Conservation (phyloP, 2,888 invertebrate genomes). For the Drosophila incognita region DNA sequence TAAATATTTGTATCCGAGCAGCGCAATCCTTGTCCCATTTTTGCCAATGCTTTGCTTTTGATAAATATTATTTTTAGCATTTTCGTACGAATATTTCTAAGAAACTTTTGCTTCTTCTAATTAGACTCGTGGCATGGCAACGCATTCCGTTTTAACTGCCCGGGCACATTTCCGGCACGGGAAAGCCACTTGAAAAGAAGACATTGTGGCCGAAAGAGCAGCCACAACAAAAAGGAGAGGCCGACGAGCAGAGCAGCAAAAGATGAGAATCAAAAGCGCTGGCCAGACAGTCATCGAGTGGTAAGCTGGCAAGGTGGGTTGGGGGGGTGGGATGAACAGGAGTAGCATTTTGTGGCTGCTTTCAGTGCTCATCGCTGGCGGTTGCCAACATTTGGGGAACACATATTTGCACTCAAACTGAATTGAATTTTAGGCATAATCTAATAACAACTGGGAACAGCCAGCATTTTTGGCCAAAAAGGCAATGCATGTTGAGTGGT, state of each 20-base stretch:
- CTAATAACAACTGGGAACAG: slow-evolving; percentile 63
- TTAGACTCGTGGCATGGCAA: slow-evolving; percentile 49
- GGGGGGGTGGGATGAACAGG: background rate
- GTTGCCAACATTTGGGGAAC: slow-evolving; percentile 53
- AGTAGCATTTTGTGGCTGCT: slow-evolving; percentile 39
- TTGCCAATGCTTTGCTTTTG: background rate
- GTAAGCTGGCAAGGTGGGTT: background rate
- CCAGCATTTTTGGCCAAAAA: slow-evolving; percentile 30
- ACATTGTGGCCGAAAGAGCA: slow-evolving; percentile 22
- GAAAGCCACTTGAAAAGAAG: slow-evolving; percentile 53
- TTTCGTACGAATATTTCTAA: background rate
- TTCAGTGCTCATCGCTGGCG: slow-evolving; percentile 28
- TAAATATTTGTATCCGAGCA: too few species aligned
- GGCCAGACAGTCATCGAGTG: slow-evolving; percentile 15
- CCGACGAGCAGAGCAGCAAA: background rate
- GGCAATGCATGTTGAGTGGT: slow-evolving; percentile 42
- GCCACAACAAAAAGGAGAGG: slow-evolving; percentile 5
- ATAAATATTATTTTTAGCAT: slow-evolving; percentile 3
- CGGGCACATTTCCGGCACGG: slow-evolving; percentile 20
- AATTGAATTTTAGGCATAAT: slow-evolving; percentile 73
- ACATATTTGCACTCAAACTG: slow-evolving; percentile 78
- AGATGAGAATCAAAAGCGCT: slow-evolving; percentile 50
- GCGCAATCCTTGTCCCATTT: background rate
- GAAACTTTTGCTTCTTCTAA: slow-evolving; percentile 31
- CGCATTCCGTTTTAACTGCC: slow-evolving; percentile 31